These are phyloP conservation scores for Lethenteron reissneri DNA, from an alignment of 2,113 vertebrate genomes.

Conservation along the genomic window DNA sequence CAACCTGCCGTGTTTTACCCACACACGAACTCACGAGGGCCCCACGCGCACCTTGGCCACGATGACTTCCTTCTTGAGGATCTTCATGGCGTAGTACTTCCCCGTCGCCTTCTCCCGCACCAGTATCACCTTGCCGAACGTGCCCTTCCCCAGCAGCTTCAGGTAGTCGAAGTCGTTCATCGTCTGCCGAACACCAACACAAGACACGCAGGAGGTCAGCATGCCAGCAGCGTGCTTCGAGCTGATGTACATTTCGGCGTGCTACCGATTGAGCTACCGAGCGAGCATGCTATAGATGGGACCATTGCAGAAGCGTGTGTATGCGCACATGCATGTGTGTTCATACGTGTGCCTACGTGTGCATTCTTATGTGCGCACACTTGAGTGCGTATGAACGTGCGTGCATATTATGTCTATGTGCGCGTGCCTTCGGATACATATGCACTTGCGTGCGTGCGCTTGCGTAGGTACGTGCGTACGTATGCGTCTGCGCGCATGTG, in stretches of 20 bases:
- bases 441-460: neutral
- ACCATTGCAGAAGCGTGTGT: neutral
- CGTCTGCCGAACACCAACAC: slow-evolving; percentile 25
- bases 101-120: slow-evolving; percentile 68
- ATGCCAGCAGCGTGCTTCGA: too few relatives aligned
- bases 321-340: neutral
- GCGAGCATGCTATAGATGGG: too few relatives aligned
- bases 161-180: slow-evolving; percentile 93
- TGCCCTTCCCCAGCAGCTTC: slow-evolving; percentile 78
- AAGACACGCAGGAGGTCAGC: too few relatives aligned
- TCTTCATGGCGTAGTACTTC: slow-evolving; percentile 87
- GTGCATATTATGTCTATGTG: neutral
- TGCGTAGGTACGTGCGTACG: neutral
- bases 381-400: too few relatives aligned
- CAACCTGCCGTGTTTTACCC: too few relatives aligned
- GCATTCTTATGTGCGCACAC: neutral
- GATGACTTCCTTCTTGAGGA: slow-evolving; percentile 79
- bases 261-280: too few relatives aligned
- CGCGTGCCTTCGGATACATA: neutral
- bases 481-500: neutral
- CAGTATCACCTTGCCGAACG: slow-evolving; percentile 84
- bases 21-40: too few relatives aligned
- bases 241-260: too few relatives aligned
- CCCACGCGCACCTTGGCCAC: slow-evolving; percentile 48
- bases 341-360: neutral